Base-by-base conservation (phyloP, 2,113 vertebrate species). In the Vulpes ferrilata region DNA sequence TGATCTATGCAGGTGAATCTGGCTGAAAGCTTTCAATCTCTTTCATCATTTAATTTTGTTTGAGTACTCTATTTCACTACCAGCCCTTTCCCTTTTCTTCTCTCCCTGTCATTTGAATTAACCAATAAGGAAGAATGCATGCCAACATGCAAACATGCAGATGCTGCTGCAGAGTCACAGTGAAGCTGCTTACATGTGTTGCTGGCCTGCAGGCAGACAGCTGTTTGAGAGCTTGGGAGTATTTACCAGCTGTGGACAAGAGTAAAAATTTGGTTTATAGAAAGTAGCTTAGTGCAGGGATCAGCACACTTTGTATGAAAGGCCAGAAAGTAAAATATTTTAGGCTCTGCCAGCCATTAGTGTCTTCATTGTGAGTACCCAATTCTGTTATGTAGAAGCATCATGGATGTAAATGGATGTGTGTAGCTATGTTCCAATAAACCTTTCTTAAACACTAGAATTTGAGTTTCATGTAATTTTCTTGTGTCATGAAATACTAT, bases 111-210 rank as follows among this genome's bases (percentile, higher is more conserved):
- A 22, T 71, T 32, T 57, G 67, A 88, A 79, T 43, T 25, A 57
- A 7, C 20, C 19, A 82, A 11, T 20, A 62, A 78, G 48, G 74
- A 55, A 48, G 65, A 67, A 12, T n/a, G 30, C 60, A 38, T 62
- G 15, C 4, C 22, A 10, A 35, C 19, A n/a, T 0, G 4, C 53
- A 86, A 23, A 32, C 19, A 17, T 0, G 1, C 38, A 57, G 25
- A 25, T 0, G 2, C n/a, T 9, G 2, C 11, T 15, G 25, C 55
- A 7, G 32, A 13, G 3, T 27, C n/a, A 6, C 8, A 5, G 7
- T 2, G 12, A 73, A 55, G 19, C 38, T 23, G 67, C 17, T 60
- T 32, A 55, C 48, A 57, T 7, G 5, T 8, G 12, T 19, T 20
- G 7, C n/a, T n/a, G 16, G 62, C 84, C 53, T 23, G 10, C 12